These are phyloP conservation scores for Cotesia congregata DNA, from an alignment of 2,888 invertebrate genomes.

Conservation along the genomic window DNA sequence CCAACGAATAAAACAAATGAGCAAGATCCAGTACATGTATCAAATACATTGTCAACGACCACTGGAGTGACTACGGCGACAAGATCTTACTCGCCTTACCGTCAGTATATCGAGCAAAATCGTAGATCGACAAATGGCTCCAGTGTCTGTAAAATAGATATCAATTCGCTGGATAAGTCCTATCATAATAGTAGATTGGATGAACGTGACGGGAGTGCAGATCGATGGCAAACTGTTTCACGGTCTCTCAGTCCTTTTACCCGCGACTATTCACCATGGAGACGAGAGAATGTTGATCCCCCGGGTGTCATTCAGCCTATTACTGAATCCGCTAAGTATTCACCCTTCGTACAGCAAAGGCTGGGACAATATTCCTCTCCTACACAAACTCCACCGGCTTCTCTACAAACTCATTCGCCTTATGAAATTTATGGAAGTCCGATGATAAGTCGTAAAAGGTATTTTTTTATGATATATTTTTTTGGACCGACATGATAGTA, in stretches of 20 bases:
- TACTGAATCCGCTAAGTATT: slow-evolving; percentile 59
- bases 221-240: slow-evolving; percentile 60
- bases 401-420: slow-evolving; percentile 61
- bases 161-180: slow-evolving; percentile 50
- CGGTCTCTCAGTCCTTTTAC: slow-evolving; percentile 66
- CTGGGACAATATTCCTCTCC: slow-evolving; percentile 59
- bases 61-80: slow-evolving; percentile 43
- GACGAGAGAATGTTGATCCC: slow-evolving; percentile 68
- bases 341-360: slow-evolving; percentile 63
- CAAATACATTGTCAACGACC: slow-evolving; percentile 26
- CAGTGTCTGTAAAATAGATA: slow-evolving; percentile 31
- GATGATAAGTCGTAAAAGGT: slow-evolving; percentile 68
- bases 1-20: slow-evolving; percentile 54
- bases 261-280: slow-evolving; percentile 68
- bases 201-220: slow-evolving; percentile 56
- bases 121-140: slow-evolving; percentile 52
- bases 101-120: slow-evolving; percentile 50
- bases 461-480: slow-evolving; percentile 4
- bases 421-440: slow-evolving; percentile 67
- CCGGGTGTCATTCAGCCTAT: slow-evolving; percentile 64
- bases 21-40: slow-evolving; percentile 46
- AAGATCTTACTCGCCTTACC: slow-evolving; percentile 62
- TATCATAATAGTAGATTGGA: slow-evolving; percentile 58
- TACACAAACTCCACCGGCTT: slow-evolving; percentile 60
- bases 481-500: too few relatives aligned